Evolutionary conservation across 2,888 invertebrate genomes (phyloP).

Genomic region (Plusia festucae): DNA sequence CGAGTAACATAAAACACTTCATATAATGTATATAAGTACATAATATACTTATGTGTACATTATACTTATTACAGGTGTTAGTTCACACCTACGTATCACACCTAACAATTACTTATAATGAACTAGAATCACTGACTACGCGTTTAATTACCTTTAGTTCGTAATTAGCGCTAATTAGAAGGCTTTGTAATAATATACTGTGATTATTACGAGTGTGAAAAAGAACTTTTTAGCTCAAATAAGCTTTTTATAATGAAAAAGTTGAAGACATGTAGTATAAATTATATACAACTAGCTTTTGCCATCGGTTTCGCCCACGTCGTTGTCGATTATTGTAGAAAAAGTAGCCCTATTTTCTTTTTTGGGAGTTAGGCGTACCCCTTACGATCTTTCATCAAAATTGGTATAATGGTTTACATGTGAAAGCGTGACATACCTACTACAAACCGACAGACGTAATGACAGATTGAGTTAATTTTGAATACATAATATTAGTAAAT

Average conservation of each 20-base stretch:
- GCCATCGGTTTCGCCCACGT: not conserved
- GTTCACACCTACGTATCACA: constrained; percentile 23
- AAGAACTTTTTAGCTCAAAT: not conserved
- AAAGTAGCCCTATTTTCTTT: not conserved
- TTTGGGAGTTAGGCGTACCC: too few relatives aligned
- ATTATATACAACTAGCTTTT: not conserved
- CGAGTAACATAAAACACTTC: not conserved
- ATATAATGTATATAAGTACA: not conserved
- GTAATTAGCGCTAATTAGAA: constrained; percentile 25
- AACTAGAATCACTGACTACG: constrained; percentile 9
- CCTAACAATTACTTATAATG: constrained; percentile 25
- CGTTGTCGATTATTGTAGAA: not conserved
- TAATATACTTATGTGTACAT: not conserved
- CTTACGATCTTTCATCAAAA: too few relatives aligned
- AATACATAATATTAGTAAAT: too few relatives aligned
- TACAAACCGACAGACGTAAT: too few relatives aligned
- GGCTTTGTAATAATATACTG: constrained; percentile 19
- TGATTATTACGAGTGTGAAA: constrained; percentile 15
- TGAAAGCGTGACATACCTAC: too few relatives aligned
- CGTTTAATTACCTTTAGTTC: constrained; percentile 15
- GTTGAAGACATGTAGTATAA: not conserved
- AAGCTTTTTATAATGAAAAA: not conserved
- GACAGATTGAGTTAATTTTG: too few relatives aligned
- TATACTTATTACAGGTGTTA: constrained; percentile 22
- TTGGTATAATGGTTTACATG: too few relatives aligned